A percentile compares a stretch with the other conserved stretches of the same genome.
phyloP scores from a whole-genome alignment of 2,888 invertebrate genomes.

The Lutraria lutraria region DNA sequence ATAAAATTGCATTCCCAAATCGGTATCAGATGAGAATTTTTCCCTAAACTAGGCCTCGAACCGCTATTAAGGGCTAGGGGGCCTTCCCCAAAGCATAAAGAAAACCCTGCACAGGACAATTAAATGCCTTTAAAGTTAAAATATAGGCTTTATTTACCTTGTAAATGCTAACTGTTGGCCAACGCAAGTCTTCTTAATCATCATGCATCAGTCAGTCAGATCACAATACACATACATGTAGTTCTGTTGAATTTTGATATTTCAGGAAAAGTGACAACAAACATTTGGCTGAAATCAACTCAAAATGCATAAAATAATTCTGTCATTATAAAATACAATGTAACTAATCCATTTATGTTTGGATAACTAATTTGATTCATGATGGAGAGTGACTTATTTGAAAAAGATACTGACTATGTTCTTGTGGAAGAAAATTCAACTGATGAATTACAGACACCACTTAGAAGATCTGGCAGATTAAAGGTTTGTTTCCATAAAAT shows the following conservation, averaged over 20 bases:
- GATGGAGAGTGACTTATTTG: conserved; percentile 34
- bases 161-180: too few species aligned
- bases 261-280: neutral
- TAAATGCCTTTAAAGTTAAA: too few species aligned
- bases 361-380: neutral
- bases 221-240: too few species aligned
- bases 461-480: conserved; percentile 77
- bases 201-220: too few species aligned
- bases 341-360: neutral
- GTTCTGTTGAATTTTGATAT: neutral
- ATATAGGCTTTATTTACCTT: too few species aligned
- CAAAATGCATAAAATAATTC: neutral
- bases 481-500: conserved; percentile 55
- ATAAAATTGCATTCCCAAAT: too few species aligned
- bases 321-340: neutral
- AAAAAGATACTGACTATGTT: conserved; percentile 61
- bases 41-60: too few species aligned
- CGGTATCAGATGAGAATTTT: too few species aligned
- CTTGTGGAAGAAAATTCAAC: conserved; percentile 74
- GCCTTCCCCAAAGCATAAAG: too few species aligned
- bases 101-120: too few species aligned
- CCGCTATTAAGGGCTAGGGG: too few species aligned
- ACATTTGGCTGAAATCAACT: neutral
- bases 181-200: too few species aligned
- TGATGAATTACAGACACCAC: conserved; percentile 73